Base-by-base conservation (phyloP, 2,888 invertebrate species). In the Plutella xylostella region DNA sequence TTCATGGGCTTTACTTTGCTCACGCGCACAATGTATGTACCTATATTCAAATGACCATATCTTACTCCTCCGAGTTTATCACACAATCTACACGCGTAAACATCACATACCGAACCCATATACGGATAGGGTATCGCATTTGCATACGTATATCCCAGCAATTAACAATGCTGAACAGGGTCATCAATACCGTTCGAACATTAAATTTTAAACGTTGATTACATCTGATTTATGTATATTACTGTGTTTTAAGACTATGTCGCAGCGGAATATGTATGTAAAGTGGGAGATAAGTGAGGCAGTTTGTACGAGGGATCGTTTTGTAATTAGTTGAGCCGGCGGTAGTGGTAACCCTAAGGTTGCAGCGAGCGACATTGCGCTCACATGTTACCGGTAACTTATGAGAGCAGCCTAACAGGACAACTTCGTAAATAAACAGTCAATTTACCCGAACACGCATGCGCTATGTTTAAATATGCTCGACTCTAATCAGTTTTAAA, bases 61-160 rank as follows among this genome's bases (percentile, higher is more conserved):
- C 39, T 39, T 39, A 39, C 25, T 22, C 33, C 34, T 40, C 28
- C 39, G 33, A 49, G 49, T 48, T 48, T 60, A 64, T 61, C 57
- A 45, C 42, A 4, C 41, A 43, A 64, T 63, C 63, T 62, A 63
- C 62, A 63, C 43, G 56, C 54, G 56, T 62, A 57, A 61, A 61
- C 61, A 61, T 54, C 51, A 45, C 42, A 53, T 40, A 50, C 45
- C 28, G 45, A 49, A 34, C 22, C 42, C 41, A 41, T 30, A 17
- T 41, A 41, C 11, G 41, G 30, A 39, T 19, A 18, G 30, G 5
- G 21, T n/a, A 19, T 30, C 12, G 6, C 30, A 41, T 41, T 41
- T 41, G 41, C 39, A 39, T 39, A 39, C 25, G 39, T 25, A 25
- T 22, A 39, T 25, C 25, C 39, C 39, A 39, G 15, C 39, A 39